These are phyloP conservation scores for Sipha flava DNA, from an alignment of 1,140 invertebrate species.

Conservation along the genomic window DNA sequence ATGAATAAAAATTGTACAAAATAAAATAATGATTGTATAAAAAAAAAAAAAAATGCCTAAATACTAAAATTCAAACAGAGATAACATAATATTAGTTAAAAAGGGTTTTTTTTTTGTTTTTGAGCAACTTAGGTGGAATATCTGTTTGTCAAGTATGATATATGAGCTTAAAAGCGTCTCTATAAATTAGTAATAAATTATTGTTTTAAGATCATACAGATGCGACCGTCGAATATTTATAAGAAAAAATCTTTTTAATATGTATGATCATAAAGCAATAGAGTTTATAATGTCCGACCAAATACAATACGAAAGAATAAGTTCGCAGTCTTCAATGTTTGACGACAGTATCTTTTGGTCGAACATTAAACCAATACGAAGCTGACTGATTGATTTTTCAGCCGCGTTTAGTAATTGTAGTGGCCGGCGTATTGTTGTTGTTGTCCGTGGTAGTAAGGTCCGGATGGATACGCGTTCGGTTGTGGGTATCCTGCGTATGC, in stretches of 20 bases:
- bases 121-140: slow-evolving; percentile 17
- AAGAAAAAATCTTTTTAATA: background rate
- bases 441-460: slow-evolving; percentile 80
- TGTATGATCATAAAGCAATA: background rate
- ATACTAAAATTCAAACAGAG: background rate
- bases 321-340: background rate
- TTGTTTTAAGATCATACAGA: background rate
- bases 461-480: slow-evolving; percentile 71
- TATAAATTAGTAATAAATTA: slow-evolving; percentile 15
- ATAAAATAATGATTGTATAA: background rate
- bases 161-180: background rate
- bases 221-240: background rate
- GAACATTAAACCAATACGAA: background rate
- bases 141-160: background rate
- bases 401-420: slow-evolving; percentile 61
- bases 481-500: slow-evolving; percentile 75
- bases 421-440: slow-evolving; percentile 57
- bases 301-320: background rate
- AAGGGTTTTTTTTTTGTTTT: background rate
- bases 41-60: background rate
- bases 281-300: background rate
- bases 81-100: background rate
- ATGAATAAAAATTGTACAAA: slow-evolving; percentile 27
- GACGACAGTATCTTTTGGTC: background rate
- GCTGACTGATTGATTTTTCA: background rate